phyloP scores from a whole-genome alignment of 1,140 invertebrate genomes.

The Calosoma granatense region DNA sequence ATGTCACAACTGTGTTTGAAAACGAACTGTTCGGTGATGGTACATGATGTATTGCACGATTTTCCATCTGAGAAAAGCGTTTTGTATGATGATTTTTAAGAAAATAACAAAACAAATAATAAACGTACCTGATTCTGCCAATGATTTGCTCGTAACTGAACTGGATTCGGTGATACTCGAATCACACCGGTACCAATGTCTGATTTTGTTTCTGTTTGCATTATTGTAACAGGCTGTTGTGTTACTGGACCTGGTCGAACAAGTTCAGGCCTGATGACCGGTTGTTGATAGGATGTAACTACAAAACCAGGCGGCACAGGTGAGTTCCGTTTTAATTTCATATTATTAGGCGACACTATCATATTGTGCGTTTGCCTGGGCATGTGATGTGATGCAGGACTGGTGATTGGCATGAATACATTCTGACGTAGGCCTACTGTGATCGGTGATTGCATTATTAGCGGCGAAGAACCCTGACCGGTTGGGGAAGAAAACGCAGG shows the following conservation, averaged over 20 bases:
- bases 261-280: conserved; percentile 51
- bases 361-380: conserved; percentile 30
- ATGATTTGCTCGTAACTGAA: conserved; percentile 16
- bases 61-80: not conserved
- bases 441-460: conserved; percentile 54
- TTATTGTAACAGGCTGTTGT: conserved; percentile 23
- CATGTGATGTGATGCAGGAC: conserved; percentile 43
- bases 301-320: conserved; percentile 38
- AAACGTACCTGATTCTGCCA: conserved; percentile 7
- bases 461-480: conserved; percentile 53
- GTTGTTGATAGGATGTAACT: conserved; percentile 39
- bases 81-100: not conserved
- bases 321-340: conserved; percentile 38
- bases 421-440: conserved; percentile 55
- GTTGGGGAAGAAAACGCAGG: conserved; percentile 76
- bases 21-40: not conserved
- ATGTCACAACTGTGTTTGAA: conserved; percentile 2
- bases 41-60: not conserved
- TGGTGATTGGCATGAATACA: conserved; percentile 78
- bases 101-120: conserved; percentile 14
- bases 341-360: conserved; percentile 5
- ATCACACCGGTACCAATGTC: conserved; percentile 64
- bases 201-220: conserved; percentile 26
- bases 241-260: conserved; percentile 44
- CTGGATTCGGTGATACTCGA: conserved; percentile 57